Evolutionary conservation across 2,797 vertebrate species (phyloP), one percentile per base, ranked within the genome.

Genomic region (Meriones psammophilus): DNA sequence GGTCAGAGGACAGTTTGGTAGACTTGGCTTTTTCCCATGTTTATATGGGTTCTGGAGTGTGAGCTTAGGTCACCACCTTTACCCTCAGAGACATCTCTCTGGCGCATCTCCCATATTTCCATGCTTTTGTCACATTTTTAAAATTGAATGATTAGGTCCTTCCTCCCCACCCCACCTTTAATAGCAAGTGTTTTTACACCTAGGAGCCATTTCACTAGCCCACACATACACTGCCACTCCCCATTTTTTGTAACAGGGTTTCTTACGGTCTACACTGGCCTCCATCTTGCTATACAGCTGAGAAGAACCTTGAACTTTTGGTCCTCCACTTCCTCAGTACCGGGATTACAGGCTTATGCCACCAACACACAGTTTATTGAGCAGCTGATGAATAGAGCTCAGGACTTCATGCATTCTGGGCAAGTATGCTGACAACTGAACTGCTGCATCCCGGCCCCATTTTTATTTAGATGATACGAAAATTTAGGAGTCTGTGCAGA

Each of bases 401-500:
- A 66, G 60, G 22, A 42, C 30, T 46, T 78, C 14, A 2, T 36
- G n/a, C 13, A 13, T 73, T 14, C 12, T 58, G 28, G 5, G 22
- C 7, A 50, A 64, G 58, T 24, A 64, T 20, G 64, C 24, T 28
- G 39, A 62, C 46, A 68, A 26, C 24, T 62, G 54, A 73, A 58
- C 68, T 46, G 62, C 68, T 46, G 62, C 6, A 9, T 4, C 66
- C 14, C 62, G 20, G 60, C n/a, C 85, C 54, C 56, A 80, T 89
- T 88, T 78, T 92, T 76, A 87, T 42, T 91, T 71, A 60, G 60
- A 46, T 69, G 87, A 90, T 92, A 96, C 91, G 62, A 58, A 91
- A 88, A 88, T 46, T 54, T 91, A 30, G 46, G 39, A 46, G 39
- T 84, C 81, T 46, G 14, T 83, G 39, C 60, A 64, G 10, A 10